phyloP scores from a whole-genome alignment of 30 jellyfish, hydroid and myxozoan genomes.

The Aurelia aurita complex sp. Pacific region DNA sequence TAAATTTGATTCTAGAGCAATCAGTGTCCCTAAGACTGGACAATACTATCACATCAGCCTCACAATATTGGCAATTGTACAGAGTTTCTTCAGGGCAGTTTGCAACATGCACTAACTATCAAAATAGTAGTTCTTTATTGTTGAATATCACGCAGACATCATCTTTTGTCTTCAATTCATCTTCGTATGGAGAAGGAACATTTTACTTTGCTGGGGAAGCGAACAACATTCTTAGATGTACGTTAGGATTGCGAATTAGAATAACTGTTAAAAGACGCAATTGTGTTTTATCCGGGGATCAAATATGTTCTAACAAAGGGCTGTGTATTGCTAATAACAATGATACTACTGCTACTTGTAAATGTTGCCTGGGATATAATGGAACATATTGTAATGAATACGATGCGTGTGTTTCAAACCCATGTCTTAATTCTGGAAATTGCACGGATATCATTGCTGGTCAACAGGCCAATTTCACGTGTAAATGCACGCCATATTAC shows the following conservation, averaged over 20 bases:
- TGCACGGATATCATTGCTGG: slow-evolving; percentile 75
- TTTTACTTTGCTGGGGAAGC: slow-evolving; percentile 38
- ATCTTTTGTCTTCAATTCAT: slow-evolving; percentile 14
- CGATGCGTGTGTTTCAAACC: slow-evolving; percentile 64
- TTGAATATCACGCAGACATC: slow-evolving; percentile 31
- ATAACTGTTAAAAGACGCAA: slow-evolving; percentile 16
- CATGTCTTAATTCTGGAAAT: slow-evolving; percentile 80
- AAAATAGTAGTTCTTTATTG: not conserved
- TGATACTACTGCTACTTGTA: slow-evolving; percentile 32
- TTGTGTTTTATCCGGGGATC: slow-evolving; percentile 4
- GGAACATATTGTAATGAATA: slow-evolving; percentile 63
- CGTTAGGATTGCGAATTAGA: slow-evolving; percentile 38
- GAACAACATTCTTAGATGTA: slow-evolving; percentile 27
- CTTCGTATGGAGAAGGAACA: slow-evolving; percentile 31
- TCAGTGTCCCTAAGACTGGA: slow-evolving; percentile 10
- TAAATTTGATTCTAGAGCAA: slow-evolving; percentile 35
- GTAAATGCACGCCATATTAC: slow-evolving; percentile 70
- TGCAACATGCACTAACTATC: slow-evolving; percentile 8
- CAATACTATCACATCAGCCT: not conserved
- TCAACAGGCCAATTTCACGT: slow-evolving; percentile 35
- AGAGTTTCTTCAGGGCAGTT: slow-evolving; percentile 30
- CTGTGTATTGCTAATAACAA: slow-evolving; percentile 42
- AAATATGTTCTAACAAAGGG: slow-evolving; percentile 54
- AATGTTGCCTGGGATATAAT: slow-evolving; percentile 70
- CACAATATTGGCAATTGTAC: slow-evolving; percentile 36